These are phyloP conservation scores for Apostichopus parvimensis DNA, from an alignment of 35 echinoderm and acorn worm genomes.

Conservation along the genomic window DNA sequence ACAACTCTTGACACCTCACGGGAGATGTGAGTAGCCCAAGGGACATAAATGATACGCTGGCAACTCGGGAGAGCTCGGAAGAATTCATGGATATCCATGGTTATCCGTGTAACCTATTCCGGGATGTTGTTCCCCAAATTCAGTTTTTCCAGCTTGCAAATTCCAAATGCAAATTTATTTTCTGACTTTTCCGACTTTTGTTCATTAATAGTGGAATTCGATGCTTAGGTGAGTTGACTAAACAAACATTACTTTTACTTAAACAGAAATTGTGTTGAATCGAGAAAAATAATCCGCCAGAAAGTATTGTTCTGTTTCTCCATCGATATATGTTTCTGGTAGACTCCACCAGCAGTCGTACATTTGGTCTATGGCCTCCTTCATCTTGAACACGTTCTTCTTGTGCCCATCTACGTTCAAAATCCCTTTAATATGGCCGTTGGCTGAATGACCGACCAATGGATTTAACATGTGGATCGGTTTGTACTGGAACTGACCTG, in stretches of 20 bases:
- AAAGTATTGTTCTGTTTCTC: conserved; percentile 3
- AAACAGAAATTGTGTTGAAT: background rate
- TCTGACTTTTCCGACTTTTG: no score
- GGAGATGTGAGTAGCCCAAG: no score
- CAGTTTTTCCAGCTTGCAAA: no score
- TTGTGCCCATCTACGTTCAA: conserved; percentile 2
- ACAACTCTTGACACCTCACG: no score
- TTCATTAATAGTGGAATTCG: background rate
- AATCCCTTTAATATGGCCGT: conserved; percentile 28
- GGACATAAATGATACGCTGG: no score
- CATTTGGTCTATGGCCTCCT: background rate
- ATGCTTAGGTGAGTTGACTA: conserved; percentile 13
- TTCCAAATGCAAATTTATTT: no score
- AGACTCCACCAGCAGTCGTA: conserved; percentile 39
- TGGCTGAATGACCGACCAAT: background rate
- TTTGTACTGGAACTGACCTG: conserved; percentile 39
- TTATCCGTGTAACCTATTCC: no score
- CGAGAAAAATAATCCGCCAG: background rate
- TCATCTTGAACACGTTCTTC: conserved; percentile 38
- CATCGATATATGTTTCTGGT: conserved; percentile 38
- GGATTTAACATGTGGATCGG: conserved; percentile 7
- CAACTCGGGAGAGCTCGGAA: no score
- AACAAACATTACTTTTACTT: background rate
- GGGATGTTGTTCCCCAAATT: no score
- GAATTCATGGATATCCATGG: no score